Evolutionary conservation across 2,113 vertebrate genomes (phyloP).

Genomic region (Nycticorax nycticorax): DNA sequence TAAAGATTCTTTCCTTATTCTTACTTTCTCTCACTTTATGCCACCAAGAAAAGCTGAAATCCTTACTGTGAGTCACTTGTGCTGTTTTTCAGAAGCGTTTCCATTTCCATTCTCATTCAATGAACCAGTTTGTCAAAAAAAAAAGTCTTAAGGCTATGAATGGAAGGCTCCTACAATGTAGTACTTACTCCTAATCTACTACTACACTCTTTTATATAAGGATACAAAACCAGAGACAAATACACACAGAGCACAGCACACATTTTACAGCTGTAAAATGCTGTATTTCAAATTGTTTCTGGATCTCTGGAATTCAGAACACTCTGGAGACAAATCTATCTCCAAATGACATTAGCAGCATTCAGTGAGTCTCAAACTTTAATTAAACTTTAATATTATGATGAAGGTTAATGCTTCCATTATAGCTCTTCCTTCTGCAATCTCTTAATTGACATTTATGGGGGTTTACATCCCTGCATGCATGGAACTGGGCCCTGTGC

Average conservation of each 20-base stretch:
- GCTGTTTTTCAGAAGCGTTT: neutral
- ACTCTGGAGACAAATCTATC: neutral
- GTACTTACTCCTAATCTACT: neutral
- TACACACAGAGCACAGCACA: neutral
- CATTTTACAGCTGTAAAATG: neutral
- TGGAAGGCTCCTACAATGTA: neutral
- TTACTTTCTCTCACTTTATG: neutral
- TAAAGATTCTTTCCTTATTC: neutral
- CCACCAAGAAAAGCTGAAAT: neutral
- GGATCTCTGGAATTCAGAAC: neutral
- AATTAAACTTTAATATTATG: neutral
- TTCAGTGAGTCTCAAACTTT: neutral
- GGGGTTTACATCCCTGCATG: neutral
- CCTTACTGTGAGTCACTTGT: neutral
- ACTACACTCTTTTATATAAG: neutral
- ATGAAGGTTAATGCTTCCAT: neutral
- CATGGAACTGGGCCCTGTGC: fast-evolving
- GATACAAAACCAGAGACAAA: neutral
- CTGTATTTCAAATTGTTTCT: neutral
- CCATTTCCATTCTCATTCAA: constrained; percentile 49
- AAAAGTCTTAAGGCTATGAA: neutral
- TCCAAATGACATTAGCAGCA: neutral
- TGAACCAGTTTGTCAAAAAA: neutral
- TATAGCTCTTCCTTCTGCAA: neutral
- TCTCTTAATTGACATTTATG: neutral